phyloP scores from a whole-genome alignment of 2,113 vertebrate species.

The Sturnira hondurensis region DNA sequence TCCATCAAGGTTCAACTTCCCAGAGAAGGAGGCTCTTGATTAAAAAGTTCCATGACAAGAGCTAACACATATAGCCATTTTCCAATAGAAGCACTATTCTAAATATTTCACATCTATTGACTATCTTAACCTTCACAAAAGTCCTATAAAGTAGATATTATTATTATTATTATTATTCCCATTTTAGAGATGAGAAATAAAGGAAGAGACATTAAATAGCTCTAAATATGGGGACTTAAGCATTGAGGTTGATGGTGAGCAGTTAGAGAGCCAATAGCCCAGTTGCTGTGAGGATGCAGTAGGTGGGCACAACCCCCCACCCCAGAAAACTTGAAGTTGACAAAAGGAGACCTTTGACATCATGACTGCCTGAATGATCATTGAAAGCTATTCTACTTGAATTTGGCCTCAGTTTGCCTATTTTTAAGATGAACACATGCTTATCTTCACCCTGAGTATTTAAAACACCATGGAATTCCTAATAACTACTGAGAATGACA shows the following conservation, averaged over 20 bases:
- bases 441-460: not conserved
- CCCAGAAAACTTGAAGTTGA: no score
- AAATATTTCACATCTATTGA: not conserved
- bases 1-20: constrained; percentile 24
- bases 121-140: not conserved
- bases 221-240: not conserved
- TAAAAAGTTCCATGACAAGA: not conserved
- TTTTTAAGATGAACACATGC: not conserved
- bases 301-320: no score
- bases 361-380: not conserved
- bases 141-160: not conserved
- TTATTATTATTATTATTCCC: not conserved
- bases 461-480: not conserved
- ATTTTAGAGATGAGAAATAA: not conserved
- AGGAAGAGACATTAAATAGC: not conserved
- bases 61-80: not conserved
- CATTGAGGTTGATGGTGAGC: no score
- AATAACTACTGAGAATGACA: not conserved
- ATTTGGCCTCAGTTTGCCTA: not conserved
- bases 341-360: not conserved
- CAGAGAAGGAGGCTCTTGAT: not conserved
- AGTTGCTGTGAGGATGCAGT: not conserved
- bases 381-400: not conserved
- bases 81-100: not conserved
- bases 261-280: fast-evolving